A percentile compares a stretch with the other conserved stretches of the same genome.
phyloP scores from a whole-genome alignment of 2,888 invertebrate species.

The Copidosoma aretas region DNA sequence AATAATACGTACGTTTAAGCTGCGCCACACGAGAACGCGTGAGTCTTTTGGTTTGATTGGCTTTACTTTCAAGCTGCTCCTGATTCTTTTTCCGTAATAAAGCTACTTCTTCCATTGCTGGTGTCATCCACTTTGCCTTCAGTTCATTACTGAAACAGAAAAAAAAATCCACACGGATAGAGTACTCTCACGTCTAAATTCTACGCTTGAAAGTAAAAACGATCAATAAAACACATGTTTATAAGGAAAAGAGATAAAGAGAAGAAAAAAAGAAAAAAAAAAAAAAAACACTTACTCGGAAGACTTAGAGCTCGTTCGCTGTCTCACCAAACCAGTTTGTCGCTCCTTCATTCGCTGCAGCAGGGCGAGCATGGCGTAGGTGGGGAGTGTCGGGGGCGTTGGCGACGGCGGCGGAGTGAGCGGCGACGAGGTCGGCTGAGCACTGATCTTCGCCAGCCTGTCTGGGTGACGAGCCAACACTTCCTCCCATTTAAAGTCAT shows the following conservation, averaged over 20 bases:
- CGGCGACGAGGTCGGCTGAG: constrained; percentile 51
- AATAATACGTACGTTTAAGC: constrained; percentile 52
- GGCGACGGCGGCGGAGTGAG: constrained; percentile 55
- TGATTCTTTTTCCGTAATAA: constrained; percentile 50
- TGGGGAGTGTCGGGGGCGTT: constrained; percentile 64
- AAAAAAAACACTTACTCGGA: constrained; percentile 51
- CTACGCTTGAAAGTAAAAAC: neutral
- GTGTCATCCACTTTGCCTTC: constrained; percentile 58
- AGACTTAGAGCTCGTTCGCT: constrained; percentile 48
- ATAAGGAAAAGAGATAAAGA: constrained; percentile 16
- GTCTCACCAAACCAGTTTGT: constrained; percentile 53
- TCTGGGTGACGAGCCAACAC: constrained; percentile 63
- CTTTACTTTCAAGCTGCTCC: constrained; percentile 25
- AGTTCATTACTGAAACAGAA: constrained; percentile 47
- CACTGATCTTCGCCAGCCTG: constrained; percentile 59
- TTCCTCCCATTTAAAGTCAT: constrained; percentile 63
- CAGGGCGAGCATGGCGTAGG: constrained; percentile 76
- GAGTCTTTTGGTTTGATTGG: constrained; percentile 45
- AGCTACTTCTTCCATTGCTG: constrained; percentile 58
- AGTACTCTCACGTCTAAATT: neutral
- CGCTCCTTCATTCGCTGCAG: constrained; percentile 70
- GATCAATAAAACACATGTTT: constrained; percentile 5
- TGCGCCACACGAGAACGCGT: constrained; percentile 55
- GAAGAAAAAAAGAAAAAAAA: constrained; percentile 15
- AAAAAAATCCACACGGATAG: neutral